Evolutionary conservation across 2,888 invertebrate species (phyloP), one percentile per base, ranked within the genome.

Genomic region (Troides oblongomaculatus): DNA sequence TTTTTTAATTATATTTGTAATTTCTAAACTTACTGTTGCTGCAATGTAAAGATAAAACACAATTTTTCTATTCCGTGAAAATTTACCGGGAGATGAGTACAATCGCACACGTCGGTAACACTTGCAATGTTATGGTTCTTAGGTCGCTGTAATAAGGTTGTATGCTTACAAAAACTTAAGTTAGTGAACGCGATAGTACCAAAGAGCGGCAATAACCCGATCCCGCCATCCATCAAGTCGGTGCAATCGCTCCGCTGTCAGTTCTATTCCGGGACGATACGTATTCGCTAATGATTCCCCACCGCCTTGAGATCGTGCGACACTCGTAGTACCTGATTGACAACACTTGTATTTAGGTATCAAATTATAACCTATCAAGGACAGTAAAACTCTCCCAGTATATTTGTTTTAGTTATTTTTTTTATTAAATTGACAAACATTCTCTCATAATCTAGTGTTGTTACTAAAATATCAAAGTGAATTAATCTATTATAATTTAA

Each of bases 241-340:
- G 79, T 86, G 89, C 89, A 90, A 90, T 90, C 89, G 89, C 89
- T 87, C 84, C 88, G 86, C 88, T 89, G 91, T 89, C 90, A 88
- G 84, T 77, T 88, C 89, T 91, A 91, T 91, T 91, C 90, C 89
- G 87, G 88, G 90, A 86, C 88, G 88, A 83, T 88, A 85, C 86
- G 86, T 87, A 90, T 89, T 90, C 88, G 88, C 91, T 91, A 91
- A 92, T 91, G 90, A 91, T 89, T 86, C 82, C 81, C 83, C 79
- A 80, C 72, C 73, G 76, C 72, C 73, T 72, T 75, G 74, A 86
- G 73, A 76, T 78, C 74, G 69, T 68, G 73, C 73, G 75, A 76
- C 76, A 74, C 85, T 85, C 85, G 82, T 86, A 84, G 83, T 84
- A 81, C 81, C 83, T 83, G 84, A 85, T 85, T 83, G 82, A 59